Evolutionary conservation across 2,113 vertebrate genomes (phyloP).

Genomic region (Psophia crepitans): DNA sequence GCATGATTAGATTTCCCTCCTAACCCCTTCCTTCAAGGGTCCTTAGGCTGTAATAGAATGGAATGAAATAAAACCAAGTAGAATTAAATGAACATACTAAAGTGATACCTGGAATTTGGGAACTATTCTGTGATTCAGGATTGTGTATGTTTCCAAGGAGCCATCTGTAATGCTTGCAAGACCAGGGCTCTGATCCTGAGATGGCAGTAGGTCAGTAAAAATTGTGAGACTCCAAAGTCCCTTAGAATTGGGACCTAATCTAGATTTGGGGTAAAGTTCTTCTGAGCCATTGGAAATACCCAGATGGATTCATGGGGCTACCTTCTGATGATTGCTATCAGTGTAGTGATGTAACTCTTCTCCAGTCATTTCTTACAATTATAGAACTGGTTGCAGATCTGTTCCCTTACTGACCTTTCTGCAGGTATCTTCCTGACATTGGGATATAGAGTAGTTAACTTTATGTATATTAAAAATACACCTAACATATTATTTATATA

Average conservation of each 20-base stretch:
- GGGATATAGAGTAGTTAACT: not conserved
- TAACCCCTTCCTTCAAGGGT: not conserved
- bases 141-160: not conserved
- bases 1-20: conserved; percentile 34
- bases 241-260: not conserved
- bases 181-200: not conserved
- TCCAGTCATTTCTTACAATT: not conserved
- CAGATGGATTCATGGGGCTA: not conserved
- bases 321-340: not conserved
- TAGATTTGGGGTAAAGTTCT: not conserved
- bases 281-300: not conserved
- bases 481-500: too few species aligned
- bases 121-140: not conserved
- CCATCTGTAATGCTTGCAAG: not conserved
- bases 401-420: not conserved
- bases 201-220: not conserved
- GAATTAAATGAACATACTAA: not conserved
- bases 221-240: not conserved
- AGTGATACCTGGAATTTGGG: not conserved
- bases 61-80: not conserved
- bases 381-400: not conserved
- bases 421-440: not conserved
- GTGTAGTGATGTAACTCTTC: not conserved
- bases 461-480: not conserved
- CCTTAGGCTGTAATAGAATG: not conserved